phyloP scores from a whole-genome alignment of 2,797 vertebrate genomes.

The Enteromius trimaculatus region DNA sequence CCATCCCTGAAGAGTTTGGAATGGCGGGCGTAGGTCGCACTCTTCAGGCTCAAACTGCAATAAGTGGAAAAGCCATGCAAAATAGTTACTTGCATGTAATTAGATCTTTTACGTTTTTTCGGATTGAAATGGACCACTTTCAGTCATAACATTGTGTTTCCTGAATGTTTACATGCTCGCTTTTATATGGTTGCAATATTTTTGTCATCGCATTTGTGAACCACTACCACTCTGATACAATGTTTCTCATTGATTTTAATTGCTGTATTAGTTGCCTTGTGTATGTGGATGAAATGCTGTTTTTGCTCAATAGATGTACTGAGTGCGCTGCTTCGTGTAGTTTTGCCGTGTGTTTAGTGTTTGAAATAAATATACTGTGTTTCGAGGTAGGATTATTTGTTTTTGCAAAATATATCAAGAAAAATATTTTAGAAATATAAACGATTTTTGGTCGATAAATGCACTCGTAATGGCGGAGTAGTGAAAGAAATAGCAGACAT shows the following conservation, averaged over 20 bases:
- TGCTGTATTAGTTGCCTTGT: conserved; percentile 31
- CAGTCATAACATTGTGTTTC: conserved; percentile 20
- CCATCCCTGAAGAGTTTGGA: background rate
- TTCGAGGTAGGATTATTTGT: conserved; percentile 40
- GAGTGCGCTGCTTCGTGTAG: conserved; percentile 34
- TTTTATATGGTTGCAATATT: conserved; percentile 24
- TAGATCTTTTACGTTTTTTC: conserved; percentile 17
- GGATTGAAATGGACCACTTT: conserved; percentile 4
- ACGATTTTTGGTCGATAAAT: conserved; percentile 28
- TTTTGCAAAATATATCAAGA: conserved; percentile 9
- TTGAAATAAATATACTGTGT: conserved; percentile 45
- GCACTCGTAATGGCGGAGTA: background rate
- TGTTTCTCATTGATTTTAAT: conserved; percentile 22
- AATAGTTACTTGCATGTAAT: conserved; percentile 51
- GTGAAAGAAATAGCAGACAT: background rate
- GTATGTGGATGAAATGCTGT: conserved; percentile 23
- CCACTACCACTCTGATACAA: conserved; percentile 47
- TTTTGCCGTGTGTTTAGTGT: conserved; percentile 50
- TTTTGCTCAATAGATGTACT: conserved; percentile 22
- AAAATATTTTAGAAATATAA: conserved; percentile 42
- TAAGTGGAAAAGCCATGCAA: conserved; percentile 60
- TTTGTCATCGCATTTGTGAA: conserved; percentile 9
- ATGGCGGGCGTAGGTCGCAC: background rate
- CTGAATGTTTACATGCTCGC: conserved; percentile 33
- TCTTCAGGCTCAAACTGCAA: conserved; percentile 53